These are phyloP conservation scores for Prosopocoilus inquinatus DNA, from an alignment of 2,888 invertebrate species.

Conservation along the genomic window DNA sequence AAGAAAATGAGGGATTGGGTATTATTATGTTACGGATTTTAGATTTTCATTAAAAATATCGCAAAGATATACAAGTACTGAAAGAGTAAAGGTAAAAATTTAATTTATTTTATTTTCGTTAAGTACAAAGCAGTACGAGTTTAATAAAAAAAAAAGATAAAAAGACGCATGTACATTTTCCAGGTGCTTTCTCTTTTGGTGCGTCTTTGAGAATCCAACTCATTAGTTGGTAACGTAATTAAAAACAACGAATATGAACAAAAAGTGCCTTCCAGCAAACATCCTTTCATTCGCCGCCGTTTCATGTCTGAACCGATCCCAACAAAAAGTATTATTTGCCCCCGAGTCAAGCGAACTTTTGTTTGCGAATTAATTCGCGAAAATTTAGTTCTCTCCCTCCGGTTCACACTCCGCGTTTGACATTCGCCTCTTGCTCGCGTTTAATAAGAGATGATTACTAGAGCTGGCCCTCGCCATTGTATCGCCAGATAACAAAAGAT, in stretches of 20 bases:
- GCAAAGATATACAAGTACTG: no score
- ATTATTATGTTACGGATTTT: no score
- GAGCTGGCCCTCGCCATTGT: constrained; percentile 25
- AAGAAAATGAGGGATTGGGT: no score
- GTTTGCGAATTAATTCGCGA: constrained; percentile 28
- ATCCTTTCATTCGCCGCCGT: constrained; percentile 16
- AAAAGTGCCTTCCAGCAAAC: constrained; percentile 16
- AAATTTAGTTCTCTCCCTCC: constrained; percentile 21
- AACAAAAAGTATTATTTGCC: constrained; percentile 25
- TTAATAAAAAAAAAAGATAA: no score
- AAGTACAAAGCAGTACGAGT: no score
- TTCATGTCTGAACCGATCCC: constrained; percentile 21
- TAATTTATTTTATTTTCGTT: no score
- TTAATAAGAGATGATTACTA: constrained; percentile 29
- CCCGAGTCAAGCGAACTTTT: constrained; percentile 26
- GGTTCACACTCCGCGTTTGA: constrained; percentile 23
- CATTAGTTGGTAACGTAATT: constrained; percentile 32
- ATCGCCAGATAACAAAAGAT: constrained; percentile 26
- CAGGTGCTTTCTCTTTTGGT: no score
- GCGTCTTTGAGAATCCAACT: constrained; percentile 24
- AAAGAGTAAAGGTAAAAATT: no score
- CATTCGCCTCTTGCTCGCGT: constrained; percentile 17
- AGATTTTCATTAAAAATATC: no score
- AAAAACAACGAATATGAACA: constrained; percentile 23
- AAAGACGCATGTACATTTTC: no score